These are phyloP conservation scores for Raillietiella orientalis DNA, from an alignment of 2,888 invertebrate species.

Conservation along the genomic window DNA sequence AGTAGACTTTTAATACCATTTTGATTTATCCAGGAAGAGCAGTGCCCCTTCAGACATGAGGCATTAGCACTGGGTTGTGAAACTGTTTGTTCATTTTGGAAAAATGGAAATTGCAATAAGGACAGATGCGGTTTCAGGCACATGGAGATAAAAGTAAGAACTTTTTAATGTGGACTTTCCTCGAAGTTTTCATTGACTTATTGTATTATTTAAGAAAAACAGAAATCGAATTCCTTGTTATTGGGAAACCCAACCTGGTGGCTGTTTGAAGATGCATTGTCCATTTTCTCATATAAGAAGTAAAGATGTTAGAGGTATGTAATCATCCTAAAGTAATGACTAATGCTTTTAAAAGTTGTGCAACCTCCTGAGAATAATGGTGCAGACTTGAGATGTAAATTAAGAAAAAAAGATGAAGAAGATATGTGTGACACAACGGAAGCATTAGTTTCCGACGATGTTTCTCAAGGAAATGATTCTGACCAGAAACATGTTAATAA, in stretches of 20 bases:
- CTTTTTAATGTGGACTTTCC: slow-evolving; percentile 5
- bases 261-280: slow-evolving; percentile 54
- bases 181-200: slow-evolving; percentile 3
- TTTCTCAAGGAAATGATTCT: too few relatives aligned
- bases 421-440: slow-evolving; percentile 11
- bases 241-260: slow-evolving; percentile 54
- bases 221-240: slow-evolving; percentile 50
- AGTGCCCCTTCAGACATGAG: slow-evolving; percentile 52
- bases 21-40: slow-evolving; percentile 30
- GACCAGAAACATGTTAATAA: too few relatives aligned
- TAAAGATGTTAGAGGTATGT: too few relatives aligned
- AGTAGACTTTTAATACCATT: slow-evolving; percentile 4
- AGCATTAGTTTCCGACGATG: too few relatives aligned
- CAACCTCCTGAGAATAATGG: too few relatives aligned
- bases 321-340: too few relatives aligned
- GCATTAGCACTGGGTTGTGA: slow-evolving; percentile 48
- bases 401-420: slow-evolving; percentile 12
- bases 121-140: slow-evolving; percentile 47
- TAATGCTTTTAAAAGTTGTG: too few relatives aligned
- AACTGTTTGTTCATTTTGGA: slow-evolving; percentile 46
- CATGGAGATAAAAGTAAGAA: slow-evolving; percentile 41
- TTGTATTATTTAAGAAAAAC: too few relatives aligned
- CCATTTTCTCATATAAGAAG: slow-evolving; percentile 50
- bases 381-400: too few relatives aligned
- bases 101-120: slow-evolving; percentile 41